These are phyloP conservation scores for Rugalucina vietnamica DNA, from an alignment of 2,888 invertebrate genomes.

Conservation along the genomic window DNA sequence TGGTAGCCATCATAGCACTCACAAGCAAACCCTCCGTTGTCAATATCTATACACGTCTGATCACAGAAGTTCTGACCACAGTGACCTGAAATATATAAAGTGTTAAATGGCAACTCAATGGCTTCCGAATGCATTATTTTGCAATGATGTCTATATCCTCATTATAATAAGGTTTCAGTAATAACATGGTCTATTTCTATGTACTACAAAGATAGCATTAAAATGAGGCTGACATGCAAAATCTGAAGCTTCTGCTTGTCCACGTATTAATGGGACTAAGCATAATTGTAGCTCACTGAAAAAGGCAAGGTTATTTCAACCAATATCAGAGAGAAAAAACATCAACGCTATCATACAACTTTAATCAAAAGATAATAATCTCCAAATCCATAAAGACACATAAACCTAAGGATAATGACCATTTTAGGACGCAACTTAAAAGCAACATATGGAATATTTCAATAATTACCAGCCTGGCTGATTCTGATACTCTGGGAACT, in stretches of 20 bases:
- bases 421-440: not conserved
- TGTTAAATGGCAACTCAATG: too few species aligned
- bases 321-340: too few species aligned
- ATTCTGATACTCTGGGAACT: not conserved
- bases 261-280: too few species aligned
- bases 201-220: too few species aligned
- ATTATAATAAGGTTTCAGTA: not conserved
- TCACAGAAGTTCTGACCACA: conserved; percentile 67
- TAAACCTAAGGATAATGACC: not conserved
- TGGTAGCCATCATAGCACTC: conserved; percentile 70
- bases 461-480: not conserved
- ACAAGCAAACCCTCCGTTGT: conserved; percentile 74
- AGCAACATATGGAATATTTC: conserved; percentile 3
- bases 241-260: too few species aligned
- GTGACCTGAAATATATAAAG: conserved; percentile 55
- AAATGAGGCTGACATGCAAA: too few species aligned
- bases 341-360: not conserved
- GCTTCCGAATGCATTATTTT: not conserved
- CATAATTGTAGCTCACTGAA: too few species aligned
- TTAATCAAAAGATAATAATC: conserved; percentile 11
- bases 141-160: not conserved
- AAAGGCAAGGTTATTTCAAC: too few species aligned
- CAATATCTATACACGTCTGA: conserved; percentile 71
- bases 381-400: conserved; percentile 9
- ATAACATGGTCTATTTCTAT: not conserved